Base-by-base conservation (phyloP, 2,888 invertebrate species). In the Iphiclides podalirius region DNA sequence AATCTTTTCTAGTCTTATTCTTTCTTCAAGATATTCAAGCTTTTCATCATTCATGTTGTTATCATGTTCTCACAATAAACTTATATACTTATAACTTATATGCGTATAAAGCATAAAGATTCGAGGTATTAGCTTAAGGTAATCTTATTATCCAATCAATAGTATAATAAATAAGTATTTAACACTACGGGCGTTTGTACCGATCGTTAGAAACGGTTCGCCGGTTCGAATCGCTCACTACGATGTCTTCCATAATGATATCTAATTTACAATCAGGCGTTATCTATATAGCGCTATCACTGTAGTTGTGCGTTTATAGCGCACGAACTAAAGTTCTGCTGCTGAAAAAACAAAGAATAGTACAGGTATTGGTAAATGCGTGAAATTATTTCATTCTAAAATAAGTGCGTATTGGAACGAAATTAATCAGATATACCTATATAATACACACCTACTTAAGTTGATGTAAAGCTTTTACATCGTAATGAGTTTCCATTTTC, bases 161-260 rank as follows among this genome's bases (percentile, higher is more conserved):
- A 20, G 3, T 20, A 20, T 6, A 4, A 20, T 20, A 31, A 4
- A n/a, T 31, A 31, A 31, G 4, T 31, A 31, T 12, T 66, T 64
- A 70, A 74, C 58, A 70, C 74, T 80, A 80, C 55, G 54, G 76
- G 75, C 76, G 67, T 55, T 45, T 43, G 37, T 53, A 48, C 20
- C 6, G 20, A 20, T 20, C 59, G 35, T 13, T 38, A 31, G 57
- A 60, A 52, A 56, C 43, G 39, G 43, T 43, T 47, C 47, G 55
- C 54, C 62, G 57, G 52, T 46, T 57, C 54, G 49, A 66, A 72
- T 73, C 68, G 76, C 86, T 86, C 86, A 86, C 86, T 86, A 81
- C 79, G 78, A 71, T 80, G 85, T 86, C 86, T 86, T 86, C 84
- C 86, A 78, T 75, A 75, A 76, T 73, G 72, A 80, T 68, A 70